These are phyloP conservation scores for Trematomus bernacchii DNA, from an alignment of 2,797 vertebrate species.

Conservation along the genomic window DNA sequence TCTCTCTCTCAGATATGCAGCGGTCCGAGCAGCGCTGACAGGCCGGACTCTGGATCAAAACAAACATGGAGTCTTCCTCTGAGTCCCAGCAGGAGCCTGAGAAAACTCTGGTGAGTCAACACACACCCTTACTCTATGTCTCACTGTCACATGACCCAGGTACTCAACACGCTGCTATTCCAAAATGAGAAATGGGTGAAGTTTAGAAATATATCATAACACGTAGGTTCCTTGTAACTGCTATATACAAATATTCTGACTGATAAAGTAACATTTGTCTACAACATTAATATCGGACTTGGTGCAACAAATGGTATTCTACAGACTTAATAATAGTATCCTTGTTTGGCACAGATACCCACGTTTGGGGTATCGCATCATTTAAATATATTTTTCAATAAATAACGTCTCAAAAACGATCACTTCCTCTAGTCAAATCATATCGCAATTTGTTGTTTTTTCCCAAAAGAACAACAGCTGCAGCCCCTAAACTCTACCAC, in stretches of 20 bases:
- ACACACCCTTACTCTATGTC: not conserved
- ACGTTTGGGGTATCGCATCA: too few relatives aligned
- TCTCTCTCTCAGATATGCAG: conserved; percentile 76
- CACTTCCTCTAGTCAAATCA: too few relatives aligned
- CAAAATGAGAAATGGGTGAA: too few relatives aligned
- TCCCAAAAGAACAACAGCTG: too few relatives aligned
- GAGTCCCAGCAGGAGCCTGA: conserved; percentile 86
- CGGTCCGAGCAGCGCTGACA: conserved; percentile 66
- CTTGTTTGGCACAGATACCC: too few relatives aligned
- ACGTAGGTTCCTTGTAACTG: not conserved
- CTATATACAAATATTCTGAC: not conserved
- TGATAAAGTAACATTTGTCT: not conserved
- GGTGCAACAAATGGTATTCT: too few relatives aligned
- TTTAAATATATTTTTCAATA: too few relatives aligned
- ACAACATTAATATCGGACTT: too few relatives aligned
- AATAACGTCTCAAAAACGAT: too few relatives aligned
- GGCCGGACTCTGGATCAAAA: conserved; percentile 57
- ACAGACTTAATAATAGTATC: too few relatives aligned
- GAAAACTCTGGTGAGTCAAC: conserved; percentile 83
- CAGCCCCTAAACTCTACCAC: not conserved
- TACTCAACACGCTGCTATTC: not conserved
- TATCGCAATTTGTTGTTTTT: too few relatives aligned
- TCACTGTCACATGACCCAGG: not conserved
- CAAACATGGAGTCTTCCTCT: conserved; percentile 85
- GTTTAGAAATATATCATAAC: not conserved